phyloP scores from a whole-genome alignment of 2,888 invertebrate genomes.

The Latrodectus hesperus region DNA sequence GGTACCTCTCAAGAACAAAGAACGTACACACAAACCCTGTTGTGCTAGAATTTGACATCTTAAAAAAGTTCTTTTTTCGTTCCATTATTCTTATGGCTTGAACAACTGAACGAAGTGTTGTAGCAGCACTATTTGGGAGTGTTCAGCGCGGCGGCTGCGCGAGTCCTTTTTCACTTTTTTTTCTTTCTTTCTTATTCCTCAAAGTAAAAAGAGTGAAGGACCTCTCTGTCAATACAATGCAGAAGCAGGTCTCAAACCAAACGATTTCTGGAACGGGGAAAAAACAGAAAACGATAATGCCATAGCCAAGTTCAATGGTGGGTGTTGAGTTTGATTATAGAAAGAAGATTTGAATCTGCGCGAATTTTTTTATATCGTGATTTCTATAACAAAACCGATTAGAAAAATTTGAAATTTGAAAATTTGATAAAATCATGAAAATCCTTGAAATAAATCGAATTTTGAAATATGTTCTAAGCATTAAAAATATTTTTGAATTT shows the following conservation, averaged over 20 bases:
- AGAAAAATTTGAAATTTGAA: too few relatives aligned
- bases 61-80: background rate
- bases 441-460: too few relatives aligned
- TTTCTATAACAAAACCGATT: too few relatives aligned
- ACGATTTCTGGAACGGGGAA: background rate
- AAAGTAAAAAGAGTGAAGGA: background rate
- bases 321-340: too few relatives aligned
- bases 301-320: too few relatives aligned
- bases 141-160: background rate
- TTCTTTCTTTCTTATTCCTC: background rate
- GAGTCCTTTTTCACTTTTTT: background rate
- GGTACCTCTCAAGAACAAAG: slow-evolving; percentile 40
- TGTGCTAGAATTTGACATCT: background rate
- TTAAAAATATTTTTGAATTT: too few relatives aligned
- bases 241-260: background rate
- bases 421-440: too few relatives aligned
- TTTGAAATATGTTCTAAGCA: too few relatives aligned
- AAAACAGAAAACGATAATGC: background rate
- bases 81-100: background rate
- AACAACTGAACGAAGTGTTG: background rate
- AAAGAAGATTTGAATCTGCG: too few relatives aligned
- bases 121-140: background rate
- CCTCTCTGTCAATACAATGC: background rate
- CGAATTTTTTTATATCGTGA: too few relatives aligned
- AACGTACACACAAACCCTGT: background rate